Evolutionary conservation across 1,140 invertebrate species (phyloP).

Genomic region (Anoplophora glabripennis): DNA sequence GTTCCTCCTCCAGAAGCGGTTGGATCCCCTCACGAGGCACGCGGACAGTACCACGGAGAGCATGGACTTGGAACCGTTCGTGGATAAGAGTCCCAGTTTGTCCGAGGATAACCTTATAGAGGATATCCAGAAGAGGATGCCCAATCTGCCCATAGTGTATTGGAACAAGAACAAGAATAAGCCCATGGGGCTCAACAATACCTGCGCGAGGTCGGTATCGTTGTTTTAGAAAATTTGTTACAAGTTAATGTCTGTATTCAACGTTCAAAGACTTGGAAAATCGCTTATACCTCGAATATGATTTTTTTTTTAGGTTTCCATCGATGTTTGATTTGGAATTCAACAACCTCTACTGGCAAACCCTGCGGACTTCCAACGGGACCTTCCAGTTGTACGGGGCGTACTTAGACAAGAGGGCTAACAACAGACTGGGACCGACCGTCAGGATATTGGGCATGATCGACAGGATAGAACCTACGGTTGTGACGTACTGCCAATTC

Average conservation of each 20-base stretch:
- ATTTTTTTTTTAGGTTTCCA: constrained; percentile 60
- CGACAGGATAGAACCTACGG: constrained; percentile 78
- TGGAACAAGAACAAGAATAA: constrained; percentile 78
- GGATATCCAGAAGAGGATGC: constrained; percentile 71
- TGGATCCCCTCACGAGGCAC: constrained; percentile 44
- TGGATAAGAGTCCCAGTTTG: constrained; percentile 64
- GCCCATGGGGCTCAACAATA: constrained; percentile 69
- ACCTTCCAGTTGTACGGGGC: constrained; percentile 88
- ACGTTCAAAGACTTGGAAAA: too few relatives aligned
- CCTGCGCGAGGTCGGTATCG: constrained; percentile 60
- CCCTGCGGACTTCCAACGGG: constrained; percentile 72
- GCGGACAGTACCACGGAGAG: constrained; percentile 44
- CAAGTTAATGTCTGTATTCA: too few relatives aligned
- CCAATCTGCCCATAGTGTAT: constrained; percentile 78
- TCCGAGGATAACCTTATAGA: constrained; percentile 75
- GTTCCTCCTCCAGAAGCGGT: constrained; percentile 45
- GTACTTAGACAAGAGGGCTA: constrained; percentile 78
- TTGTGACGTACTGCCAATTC: constrained; percentile 81
- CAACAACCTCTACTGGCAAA: constrained; percentile 91
- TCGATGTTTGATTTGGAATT: constrained; percentile 85
- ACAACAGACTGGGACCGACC: constrained; percentile 74
- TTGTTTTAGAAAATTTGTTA: too few relatives aligned
- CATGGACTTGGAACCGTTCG: constrained; percentile 54
- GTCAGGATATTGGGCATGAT: constrained; percentile 89
- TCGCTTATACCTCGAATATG: too few relatives aligned